Conservation (phyloP, 2,113 vertebrate species). For the Forbesichthys papilliferus region DNA sequence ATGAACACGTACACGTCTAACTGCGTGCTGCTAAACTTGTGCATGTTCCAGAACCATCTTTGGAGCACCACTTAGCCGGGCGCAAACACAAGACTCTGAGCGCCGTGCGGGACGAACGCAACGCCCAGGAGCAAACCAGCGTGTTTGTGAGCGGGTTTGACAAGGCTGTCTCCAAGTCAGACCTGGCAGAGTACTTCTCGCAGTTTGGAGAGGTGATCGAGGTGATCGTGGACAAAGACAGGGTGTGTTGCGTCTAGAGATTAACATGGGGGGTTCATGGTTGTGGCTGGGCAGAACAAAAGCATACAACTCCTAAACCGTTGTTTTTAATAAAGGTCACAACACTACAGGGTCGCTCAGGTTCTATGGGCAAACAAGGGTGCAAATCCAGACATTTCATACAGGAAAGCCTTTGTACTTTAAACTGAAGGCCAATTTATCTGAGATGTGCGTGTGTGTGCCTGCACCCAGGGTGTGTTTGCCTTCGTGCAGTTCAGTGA, state of each 20-base stretch:
- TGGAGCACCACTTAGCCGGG: slow-evolving; percentile 83
- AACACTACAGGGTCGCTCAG: too few species aligned
- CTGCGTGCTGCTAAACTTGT: background rate
- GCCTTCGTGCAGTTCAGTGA: slow-evolving; percentile 87
- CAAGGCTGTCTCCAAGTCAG: slow-evolving; percentile 72
- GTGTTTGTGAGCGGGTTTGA: slow-evolving; percentile 89
- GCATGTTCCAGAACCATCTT: slow-evolving; percentile 73
- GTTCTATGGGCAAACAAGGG: too few species aligned
- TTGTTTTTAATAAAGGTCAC: too few species aligned
- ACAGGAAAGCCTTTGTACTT: too few species aligned
- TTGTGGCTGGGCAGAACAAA: too few species aligned
- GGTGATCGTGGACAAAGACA: slow-evolving; percentile 91
- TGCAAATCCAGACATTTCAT: too few species aligned
- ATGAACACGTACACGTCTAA: background rate
- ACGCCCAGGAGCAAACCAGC: slow-evolving; percentile 83
- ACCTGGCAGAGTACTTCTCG: slow-evolving; percentile 81
- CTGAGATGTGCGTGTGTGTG: background rate
- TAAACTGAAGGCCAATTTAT: too few species aligned
- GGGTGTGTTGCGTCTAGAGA: slow-evolving; percentile 68
- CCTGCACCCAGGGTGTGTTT: slow-evolving; percentile 79
- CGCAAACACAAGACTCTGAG: slow-evolving; percentile 82
- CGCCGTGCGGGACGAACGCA: slow-evolving; percentile 74
- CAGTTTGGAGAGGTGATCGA: slow-evolving; percentile 80
- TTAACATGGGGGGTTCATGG: too few species aligned
- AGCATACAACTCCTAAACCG: too few species aligned